Conservation (phyloP, 30 jellyfish, hydroid and myxozoan species). For the Catostylus mosaicus region DNA sequence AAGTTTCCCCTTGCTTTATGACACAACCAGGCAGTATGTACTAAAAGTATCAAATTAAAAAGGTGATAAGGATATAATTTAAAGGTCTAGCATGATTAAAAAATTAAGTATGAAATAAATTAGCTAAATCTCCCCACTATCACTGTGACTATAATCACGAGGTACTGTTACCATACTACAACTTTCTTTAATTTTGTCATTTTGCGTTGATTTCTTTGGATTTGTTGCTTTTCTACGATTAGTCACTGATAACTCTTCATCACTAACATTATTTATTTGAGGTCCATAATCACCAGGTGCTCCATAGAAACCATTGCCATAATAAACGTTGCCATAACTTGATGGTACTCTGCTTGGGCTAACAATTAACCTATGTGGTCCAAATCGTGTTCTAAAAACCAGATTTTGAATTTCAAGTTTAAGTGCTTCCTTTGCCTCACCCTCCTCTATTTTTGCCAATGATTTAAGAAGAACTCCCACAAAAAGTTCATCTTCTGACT, state of each 20-base stretch:
- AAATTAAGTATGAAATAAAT: background rate
- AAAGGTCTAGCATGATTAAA: too few species aligned
- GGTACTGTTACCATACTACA: conserved; percentile 26
- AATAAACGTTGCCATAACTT: background rate
- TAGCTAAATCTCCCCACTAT: background rate
- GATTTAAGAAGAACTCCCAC: conserved; percentile 58
- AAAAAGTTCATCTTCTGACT: conserved; percentile 77
- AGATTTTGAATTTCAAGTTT: conserved; percentile 85
- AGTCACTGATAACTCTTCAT: conserved; percentile 30
- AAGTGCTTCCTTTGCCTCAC: conserved; percentile 83
- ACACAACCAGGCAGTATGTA: too few species aligned
- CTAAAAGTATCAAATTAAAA: too few species aligned
- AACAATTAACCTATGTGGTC: conserved; percentile 23
- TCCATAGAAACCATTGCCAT: background rate
- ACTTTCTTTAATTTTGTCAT: conserved; percentile 5
- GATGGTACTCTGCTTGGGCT: background rate
- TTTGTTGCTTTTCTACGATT: conserved; percentile 22
- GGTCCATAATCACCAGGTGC: background rate
- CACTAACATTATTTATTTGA: conserved; percentile 14
- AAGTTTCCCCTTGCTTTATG: too few species aligned
- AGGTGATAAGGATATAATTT: too few species aligned
- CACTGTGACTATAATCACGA: background rate
- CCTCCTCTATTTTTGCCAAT: conserved; percentile 69
- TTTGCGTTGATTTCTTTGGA: conserved; percentile 26
- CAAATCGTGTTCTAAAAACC: conserved; percentile 77